phyloP scores from a whole-genome alignment of 2,113 vertebrate genomes.

The Dipodomys merriami region DNA sequence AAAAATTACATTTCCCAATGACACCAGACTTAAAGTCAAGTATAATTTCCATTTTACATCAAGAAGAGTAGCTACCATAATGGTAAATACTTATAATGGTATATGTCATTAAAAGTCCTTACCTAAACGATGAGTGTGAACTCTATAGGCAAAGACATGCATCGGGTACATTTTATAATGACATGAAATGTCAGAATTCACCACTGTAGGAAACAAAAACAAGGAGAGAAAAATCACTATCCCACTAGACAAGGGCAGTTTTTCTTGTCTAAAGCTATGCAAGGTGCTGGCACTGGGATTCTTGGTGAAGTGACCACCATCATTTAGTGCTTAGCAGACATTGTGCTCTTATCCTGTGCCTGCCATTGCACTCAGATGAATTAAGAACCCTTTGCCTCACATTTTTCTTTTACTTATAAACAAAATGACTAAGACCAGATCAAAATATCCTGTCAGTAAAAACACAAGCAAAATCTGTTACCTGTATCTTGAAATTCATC shows the following conservation, averaged over 20 bases:
- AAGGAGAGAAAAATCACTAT: conserved; percentile 57
- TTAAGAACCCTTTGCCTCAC: background rate
- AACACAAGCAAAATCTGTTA: background rate
- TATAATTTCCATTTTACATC: background rate
- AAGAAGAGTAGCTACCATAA: background rate
- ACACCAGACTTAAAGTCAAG: conserved; percentile 11
- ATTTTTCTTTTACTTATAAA: conserved; percentile 23
- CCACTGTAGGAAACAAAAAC: conserved; percentile 86
- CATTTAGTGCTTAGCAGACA: background rate
- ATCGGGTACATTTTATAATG: conserved; percentile 92
- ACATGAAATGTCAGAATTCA: conserved; percentile 95
- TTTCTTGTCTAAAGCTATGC: background rate
- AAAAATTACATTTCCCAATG: background rate
- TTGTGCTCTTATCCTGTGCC: background rate
- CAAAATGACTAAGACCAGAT: background rate
- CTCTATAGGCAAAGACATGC: conserved; percentile 97
- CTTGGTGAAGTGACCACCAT: background rate
- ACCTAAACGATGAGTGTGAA: conserved; percentile 97
- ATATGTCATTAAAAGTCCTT: conserved; percentile 76
- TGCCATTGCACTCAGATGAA: background rate
- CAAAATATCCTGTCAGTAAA: background rate
- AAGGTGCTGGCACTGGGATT: background rate
- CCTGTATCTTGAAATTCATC: conserved; percentile 1
- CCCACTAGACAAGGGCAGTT: conserved; percentile 17
- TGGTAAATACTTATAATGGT: background rate